These are phyloP conservation scores for Piscicola geometra DNA, from an alignment of 2,888 invertebrate genomes.

Conservation along the genomic window DNA sequence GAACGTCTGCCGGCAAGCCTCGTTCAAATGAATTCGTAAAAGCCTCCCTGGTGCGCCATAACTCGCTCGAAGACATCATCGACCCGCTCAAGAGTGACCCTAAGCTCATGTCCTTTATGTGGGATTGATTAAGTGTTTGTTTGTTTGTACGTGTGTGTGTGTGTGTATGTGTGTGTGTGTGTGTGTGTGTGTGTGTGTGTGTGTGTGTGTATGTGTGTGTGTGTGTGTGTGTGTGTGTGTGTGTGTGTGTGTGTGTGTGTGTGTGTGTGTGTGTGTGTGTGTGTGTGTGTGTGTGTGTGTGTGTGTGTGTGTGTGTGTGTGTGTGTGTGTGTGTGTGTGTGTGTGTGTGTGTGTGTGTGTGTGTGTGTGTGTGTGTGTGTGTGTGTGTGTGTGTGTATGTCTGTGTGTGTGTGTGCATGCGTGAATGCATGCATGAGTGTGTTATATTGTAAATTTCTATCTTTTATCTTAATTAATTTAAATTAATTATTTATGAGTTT, in stretches of 20 bases:
- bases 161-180: background rate
- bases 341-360: background rate
- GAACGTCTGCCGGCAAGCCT: no score
- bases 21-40: no score
- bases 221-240: conserved; percentile 16
- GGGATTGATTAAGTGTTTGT: background rate
- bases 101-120: background rate
- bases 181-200: conserved; percentile 24
- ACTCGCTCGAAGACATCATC: background rate
- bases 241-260: conserved; percentile 3
- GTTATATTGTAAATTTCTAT: no score
- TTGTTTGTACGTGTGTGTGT: background rate
- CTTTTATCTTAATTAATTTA: no score
- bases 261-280: conserved; percentile 9
- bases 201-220: conserved; percentile 22
- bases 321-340: conserved; percentile 19
- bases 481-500: no score
- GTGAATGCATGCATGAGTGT: no score
- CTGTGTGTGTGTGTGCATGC: no score
- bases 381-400: no score
- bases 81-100: background rate
- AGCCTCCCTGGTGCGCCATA: background rate
- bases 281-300: conserved; percentile 9
- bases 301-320: conserved; percentile 19
- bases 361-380: no score